Conservation (phyloP, 2,113 vertebrate species). For the Gadus macrocephalus region DNA sequence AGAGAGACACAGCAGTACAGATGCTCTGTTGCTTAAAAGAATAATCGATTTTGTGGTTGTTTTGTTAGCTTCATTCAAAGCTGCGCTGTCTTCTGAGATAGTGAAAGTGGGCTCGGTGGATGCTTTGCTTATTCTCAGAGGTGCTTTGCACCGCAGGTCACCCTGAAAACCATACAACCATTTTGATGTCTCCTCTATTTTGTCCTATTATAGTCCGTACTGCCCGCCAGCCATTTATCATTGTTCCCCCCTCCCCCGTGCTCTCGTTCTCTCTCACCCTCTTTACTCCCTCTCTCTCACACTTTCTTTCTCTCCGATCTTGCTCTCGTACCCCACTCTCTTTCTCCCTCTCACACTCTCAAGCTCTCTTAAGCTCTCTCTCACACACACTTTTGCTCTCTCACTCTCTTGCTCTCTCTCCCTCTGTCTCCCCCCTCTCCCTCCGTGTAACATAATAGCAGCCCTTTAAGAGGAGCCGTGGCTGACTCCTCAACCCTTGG, state of each 20-base stretch:
- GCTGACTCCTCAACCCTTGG: no score
- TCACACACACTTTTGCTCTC: not conserved
- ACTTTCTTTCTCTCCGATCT: no score
- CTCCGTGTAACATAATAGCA: no score
- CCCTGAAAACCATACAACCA: slow-evolving; percentile 38
- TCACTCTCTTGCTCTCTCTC: no score
- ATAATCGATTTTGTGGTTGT: no score
- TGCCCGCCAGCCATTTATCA: slow-evolving; percentile 46
- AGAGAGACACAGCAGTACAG: no score
- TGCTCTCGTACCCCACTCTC: not conserved
- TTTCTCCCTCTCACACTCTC: not conserved
- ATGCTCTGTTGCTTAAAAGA: no score
- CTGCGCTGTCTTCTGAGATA: not conserved
- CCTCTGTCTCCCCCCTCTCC: no score
- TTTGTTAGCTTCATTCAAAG: not conserved
- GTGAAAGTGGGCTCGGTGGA: not conserved
- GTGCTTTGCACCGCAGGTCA: slow-evolving; percentile 48
- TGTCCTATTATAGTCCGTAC: slow-evolving; percentile 47
- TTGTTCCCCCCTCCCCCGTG: slow-evolving; percentile 11
- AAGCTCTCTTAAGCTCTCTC: not conserved
- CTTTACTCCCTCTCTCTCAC: not conserved
- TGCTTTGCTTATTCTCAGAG: slow-evolving; percentile 28
- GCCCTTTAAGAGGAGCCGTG: no score
- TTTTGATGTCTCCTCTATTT: slow-evolving; percentile 26
- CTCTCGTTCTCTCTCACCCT: slow-evolving; percentile 17